Percentiles rank a stretch among this genome's conserved stretches.
phyloP scores from a whole-genome alignment of 2,113 vertebrate genomes.

The Setophaga kirtlandii region DNA sequence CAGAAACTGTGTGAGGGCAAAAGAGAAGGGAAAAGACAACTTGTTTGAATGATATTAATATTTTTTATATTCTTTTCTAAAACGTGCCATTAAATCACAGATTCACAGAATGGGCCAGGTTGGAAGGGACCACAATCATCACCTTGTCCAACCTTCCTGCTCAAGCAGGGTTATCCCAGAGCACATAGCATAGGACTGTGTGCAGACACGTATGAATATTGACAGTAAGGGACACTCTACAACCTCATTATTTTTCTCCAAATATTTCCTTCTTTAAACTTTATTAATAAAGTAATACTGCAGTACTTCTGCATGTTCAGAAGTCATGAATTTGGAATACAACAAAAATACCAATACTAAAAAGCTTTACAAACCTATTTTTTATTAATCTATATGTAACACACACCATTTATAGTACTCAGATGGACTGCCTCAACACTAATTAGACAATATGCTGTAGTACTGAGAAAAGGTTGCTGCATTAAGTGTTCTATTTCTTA shows the following conservation, averaged over 20 bases:
- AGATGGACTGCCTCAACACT: not conserved
- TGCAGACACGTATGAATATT: no score
- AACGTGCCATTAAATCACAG: not conserved
- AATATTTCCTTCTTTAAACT: not conserved
- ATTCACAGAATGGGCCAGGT: not conserved
- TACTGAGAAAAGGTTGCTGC: fast-evolving
- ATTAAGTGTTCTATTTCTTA: not conserved
- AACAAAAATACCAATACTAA: not conserved
- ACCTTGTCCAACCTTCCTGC: not conserved
- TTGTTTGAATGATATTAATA: not conserved
- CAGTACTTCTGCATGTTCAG: not conserved
- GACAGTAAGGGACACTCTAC: not conserved
- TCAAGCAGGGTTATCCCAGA: not conserved
- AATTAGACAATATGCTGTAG: not conserved
- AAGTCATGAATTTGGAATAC: not conserved
- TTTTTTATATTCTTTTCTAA: not conserved
- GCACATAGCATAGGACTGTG: not conserved
- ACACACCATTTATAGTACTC: not conserved
- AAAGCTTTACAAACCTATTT: not conserved
- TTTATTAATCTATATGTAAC: not conserved
- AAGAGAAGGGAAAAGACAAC: not conserved
- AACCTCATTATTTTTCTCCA: not conserved
- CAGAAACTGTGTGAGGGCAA: not conserved
- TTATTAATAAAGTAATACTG: not conserved
- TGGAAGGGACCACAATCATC: not conserved